Evolutionary conservation across 2,113 vertebrate species (phyloP).

Genomic region (Caloenas nicobarica): DNA sequence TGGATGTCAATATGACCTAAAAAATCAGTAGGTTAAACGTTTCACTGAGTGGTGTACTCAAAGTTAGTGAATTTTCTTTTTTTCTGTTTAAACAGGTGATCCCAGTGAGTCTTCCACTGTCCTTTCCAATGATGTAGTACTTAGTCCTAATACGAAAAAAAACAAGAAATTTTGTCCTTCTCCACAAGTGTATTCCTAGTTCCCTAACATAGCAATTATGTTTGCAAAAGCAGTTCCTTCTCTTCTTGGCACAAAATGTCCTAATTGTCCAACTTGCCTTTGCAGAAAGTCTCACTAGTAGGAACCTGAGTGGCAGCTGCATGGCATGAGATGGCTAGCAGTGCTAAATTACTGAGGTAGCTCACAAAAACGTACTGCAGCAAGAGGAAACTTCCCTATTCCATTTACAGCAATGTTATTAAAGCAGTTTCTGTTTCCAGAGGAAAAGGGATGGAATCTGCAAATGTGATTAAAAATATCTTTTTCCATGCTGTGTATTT

Average conservation of each 20-base stretch:
- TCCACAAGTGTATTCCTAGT: neutral
- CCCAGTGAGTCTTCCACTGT: neutral
- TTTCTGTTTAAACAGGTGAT: neutral
- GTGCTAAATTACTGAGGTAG: neutral
- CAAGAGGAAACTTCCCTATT: slow-evolving; percentile 53
- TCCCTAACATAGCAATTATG: neutral
- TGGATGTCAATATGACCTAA: neutral
- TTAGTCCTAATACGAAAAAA: neutral
- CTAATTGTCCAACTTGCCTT: neutral
- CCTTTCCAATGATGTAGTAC: neutral
- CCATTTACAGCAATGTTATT: slow-evolving; percentile 38
- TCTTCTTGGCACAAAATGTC: neutral
- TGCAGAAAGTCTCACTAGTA: fast-evolving
- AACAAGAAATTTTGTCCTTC: neutral
- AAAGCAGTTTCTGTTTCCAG: slow-evolving; percentile 58
- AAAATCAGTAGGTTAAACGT: neutral
- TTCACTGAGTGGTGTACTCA: neutral
- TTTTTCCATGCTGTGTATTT: slow-evolving; percentile 30
- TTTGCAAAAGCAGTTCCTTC: neutral
- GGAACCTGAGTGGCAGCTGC: neutral
- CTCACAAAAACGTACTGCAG: neutral
- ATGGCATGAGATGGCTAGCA: neutral
- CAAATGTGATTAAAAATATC: slow-evolving; percentile 48
- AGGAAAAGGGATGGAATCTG: slow-evolving; percentile 41
- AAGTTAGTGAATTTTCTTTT: neutral